Evolutionary conservation across 2,113 vertebrate genomes (phyloP).

Genomic region (Ornithorhynchus anatinus): DNA sequence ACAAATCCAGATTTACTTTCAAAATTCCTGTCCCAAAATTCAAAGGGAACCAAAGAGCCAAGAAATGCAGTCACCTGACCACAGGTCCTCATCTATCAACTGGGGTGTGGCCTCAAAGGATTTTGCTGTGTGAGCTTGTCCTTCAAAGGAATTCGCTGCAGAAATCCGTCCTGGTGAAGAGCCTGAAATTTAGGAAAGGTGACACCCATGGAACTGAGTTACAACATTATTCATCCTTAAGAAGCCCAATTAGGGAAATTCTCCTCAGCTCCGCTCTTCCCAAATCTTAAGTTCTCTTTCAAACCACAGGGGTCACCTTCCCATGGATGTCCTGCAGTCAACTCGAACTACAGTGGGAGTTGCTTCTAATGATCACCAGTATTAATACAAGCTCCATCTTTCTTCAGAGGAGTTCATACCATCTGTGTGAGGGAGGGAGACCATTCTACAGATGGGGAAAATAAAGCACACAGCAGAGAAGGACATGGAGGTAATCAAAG

Average conservation of each 20-base stretch:
- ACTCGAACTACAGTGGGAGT: too few relatives aligned
- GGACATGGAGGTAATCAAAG: too few relatives aligned
- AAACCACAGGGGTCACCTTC: background rate
- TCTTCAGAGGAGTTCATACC: too few relatives aligned
- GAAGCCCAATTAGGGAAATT: too few relatives aligned
- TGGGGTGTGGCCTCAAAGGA: conserved; percentile 36
- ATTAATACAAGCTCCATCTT: too few relatives aligned
- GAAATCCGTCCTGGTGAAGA: background rate
- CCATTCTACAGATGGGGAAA: too few relatives aligned
- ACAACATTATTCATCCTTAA: too few relatives aligned
- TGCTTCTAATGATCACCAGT: too few relatives aligned
- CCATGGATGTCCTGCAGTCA: background rate
- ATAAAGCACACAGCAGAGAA: too few relatives aligned
- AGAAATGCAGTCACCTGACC: conserved; percentile 62
- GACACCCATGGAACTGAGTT: conserved; percentile 12
- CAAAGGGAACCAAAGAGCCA: background rate
- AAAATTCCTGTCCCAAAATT: background rate
- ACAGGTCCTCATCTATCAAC: conserved; percentile 49
- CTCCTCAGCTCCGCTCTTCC: too few relatives aligned
- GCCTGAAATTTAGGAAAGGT: conserved; percentile 44
- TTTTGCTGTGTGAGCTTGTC: conserved; percentile 13
- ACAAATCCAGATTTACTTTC: background rate
- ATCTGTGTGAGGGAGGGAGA: too few relatives aligned
- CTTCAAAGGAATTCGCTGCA: background rate
- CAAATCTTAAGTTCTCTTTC: too few relatives aligned